A percentile compares a stretch with the other conserved stretches of the same genome.
Conservation (phyloP, 2,888 invertebrate species). For the Seira musarum region DNA sequence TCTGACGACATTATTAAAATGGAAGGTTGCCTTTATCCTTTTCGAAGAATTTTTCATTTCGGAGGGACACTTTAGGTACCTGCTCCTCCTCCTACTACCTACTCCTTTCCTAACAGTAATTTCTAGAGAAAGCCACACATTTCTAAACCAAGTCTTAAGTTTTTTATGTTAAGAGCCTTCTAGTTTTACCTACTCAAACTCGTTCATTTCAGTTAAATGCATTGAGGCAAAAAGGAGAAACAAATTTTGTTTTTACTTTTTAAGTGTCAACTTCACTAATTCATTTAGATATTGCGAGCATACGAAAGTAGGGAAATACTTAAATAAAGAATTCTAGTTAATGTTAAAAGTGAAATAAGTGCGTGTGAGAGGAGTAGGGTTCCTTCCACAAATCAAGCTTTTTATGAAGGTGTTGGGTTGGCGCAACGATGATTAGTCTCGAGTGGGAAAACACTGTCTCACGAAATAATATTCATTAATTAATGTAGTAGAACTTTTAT, state of each 20-base stretch:
- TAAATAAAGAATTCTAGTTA: not conserved
- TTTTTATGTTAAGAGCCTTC: too few species aligned
- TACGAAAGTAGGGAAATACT: too few species aligned
- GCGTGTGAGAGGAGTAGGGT: not conserved
- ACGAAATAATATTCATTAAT: conserved; percentile 24
- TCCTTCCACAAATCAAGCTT: not conserved
- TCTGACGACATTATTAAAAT: not conserved
- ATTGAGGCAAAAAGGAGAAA: not conserved
- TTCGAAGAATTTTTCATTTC: not conserved
- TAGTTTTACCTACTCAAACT: too few species aligned
- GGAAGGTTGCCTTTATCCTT: not conserved
- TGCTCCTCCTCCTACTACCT: too few species aligned
- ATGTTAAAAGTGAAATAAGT: not conserved
- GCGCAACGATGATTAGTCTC: not conserved
- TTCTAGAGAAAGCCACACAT: too few species aligned
- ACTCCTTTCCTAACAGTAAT: too few species aligned
- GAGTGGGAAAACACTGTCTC: conserved; percentile 19
- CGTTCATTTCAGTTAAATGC: not conserved
- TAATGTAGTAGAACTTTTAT: conserved; percentile 7
- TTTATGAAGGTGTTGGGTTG: not conserved
- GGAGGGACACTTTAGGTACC: too few species aligned
- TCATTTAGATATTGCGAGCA: not conserved
- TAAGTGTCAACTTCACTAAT: not conserved
- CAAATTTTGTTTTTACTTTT: not conserved
- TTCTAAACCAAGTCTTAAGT: too few species aligned